Evolutionary conservation across 1,140 invertebrate species (phyloP), one percentile per base, ranked within the genome.

Genomic region (Tribolium madens): DNA sequence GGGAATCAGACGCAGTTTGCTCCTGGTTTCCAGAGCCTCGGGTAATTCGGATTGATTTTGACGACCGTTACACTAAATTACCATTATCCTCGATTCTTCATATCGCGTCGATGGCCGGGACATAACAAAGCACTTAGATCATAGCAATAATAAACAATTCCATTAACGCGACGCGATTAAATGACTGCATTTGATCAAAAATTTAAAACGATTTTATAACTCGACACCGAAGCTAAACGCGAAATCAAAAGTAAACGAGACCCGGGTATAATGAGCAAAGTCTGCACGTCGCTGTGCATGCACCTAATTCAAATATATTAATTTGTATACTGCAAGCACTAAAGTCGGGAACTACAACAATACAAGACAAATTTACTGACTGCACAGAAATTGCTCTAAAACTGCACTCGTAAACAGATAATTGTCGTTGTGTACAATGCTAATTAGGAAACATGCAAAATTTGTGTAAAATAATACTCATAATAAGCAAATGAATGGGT

Each of bases 111-210:
- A 15, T 48, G 18, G 12, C 70, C 46, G 21, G 21, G 48, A 72
- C 70, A 72, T 52, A 72, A 72, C 70, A 72, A 72, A 72, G 70
- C 70, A 72, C 70, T 72, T 52, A 48, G 50, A 52, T 72, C 14
- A 21, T 72, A 21, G 52, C 18, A 57, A 57, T 57, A 57, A 57
- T 26, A 57, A 21, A 26, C 52, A 26, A 57, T 26, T 57, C 52
- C 52, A 57, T 57, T 57, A 57, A 12, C 52, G 2, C 52, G 48
- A 7, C 13, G 13, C 36, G 7, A 42, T 42, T 42, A 42, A 42
- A 42, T 10, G 36, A 42, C n/a, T 42, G 36, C 36, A 42, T 42
- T 42, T 42, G 7, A 42, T 42, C 36, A 9, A 42, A 42, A 42
- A 10, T 42, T 42, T 42, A 42, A 36, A 42, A 42, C 36, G 36